Percentiles rank a stretch among this genome's conserved stretches.
Evolutionary conservation across 2,888 invertebrate species (phyloP).

Genomic region (Congeria kusceri): DNA sequence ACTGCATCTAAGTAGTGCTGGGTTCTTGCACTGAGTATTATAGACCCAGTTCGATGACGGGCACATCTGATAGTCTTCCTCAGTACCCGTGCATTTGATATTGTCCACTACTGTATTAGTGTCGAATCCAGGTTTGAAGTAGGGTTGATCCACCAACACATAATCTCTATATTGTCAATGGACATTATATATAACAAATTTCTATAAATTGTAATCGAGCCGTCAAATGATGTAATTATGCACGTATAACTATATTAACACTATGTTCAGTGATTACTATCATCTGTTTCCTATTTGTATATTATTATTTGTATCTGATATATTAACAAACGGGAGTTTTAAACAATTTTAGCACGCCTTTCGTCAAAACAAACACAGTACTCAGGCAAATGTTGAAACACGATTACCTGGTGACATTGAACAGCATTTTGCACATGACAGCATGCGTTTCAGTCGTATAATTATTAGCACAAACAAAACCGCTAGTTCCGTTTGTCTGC

Average conservation of each 20-base stretch:
- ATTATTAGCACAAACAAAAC: slow-evolving; percentile 1
- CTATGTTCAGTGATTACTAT: too few relatives aligned
- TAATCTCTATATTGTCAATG: too few relatives aligned
- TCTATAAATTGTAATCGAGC: neutral
- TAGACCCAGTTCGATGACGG: slow-evolving; percentile 1
- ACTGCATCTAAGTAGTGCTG: neutral
- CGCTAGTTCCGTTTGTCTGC: neutral
- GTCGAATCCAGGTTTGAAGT: too few relatives aligned
- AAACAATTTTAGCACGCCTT: too few relatives aligned
- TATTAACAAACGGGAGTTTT: neutral
- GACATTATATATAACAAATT: neutral
- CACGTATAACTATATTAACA: too few relatives aligned
- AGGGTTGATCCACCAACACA: too few relatives aligned
- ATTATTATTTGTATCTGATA: neutral
- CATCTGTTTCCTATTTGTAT: neutral
- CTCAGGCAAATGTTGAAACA: too few relatives aligned
- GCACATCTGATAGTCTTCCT: slow-evolving; percentile 26
- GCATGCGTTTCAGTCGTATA: neutral
- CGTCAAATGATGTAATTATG: neutral
- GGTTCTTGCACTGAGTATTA: neutral
- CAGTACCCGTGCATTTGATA: slow-evolving; percentile 24
- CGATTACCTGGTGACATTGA: neutral
- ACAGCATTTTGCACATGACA: slow-evolving; percentile 5
- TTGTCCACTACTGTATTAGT: slow-evolving; percentile 8
- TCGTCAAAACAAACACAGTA: too few relatives aligned